These are phyloP conservation scores for Brenthis hecate DNA, from an alignment of 2,888 invertebrate species.

Conservation along the genomic window DNA sequence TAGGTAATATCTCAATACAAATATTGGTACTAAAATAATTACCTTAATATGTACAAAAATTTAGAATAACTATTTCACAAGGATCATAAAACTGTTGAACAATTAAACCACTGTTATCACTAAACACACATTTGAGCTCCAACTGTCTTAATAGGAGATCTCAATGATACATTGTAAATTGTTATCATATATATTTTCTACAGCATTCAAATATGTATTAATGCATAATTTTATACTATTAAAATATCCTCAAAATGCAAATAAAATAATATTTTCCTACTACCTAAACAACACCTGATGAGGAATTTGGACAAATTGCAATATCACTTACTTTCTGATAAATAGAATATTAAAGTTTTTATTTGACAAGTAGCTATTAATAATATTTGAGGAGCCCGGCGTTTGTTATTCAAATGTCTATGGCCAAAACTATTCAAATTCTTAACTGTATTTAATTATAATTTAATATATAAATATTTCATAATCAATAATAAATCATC, in stretches of 20 bases:
- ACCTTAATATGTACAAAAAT: neutral
- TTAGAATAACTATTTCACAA: neutral
- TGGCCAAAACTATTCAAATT: too few species aligned
- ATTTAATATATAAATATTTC: too few species aligned
- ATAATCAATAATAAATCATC: too few species aligned
- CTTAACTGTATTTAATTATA: too few species aligned
- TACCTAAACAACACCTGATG: neutral
- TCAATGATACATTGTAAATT: constrained; percentile 9
- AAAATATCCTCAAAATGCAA: neutral
- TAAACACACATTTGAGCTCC: constrained; percentile 30
- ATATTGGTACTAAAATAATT: neutral
- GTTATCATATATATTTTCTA: constrained; percentile 18
- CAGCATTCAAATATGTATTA: neutral
- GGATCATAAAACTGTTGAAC: neutral
- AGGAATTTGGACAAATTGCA: too few species aligned
- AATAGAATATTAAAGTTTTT: too few species aligned
- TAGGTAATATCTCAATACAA: too few species aligned
- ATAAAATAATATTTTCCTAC: neutral
- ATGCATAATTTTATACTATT: neutral
- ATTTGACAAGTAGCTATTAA: too few species aligned
- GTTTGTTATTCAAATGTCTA: too few species aligned
- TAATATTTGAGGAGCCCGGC: too few species aligned
- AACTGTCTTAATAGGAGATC: constrained; percentile 13
- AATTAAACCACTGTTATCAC: constrained; percentile 16
- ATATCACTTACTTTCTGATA: too few species aligned